These are phyloP conservation scores for Macrophya annulata DNA, from an alignment of 2,888 invertebrate genomes.

Conservation along the genomic window DNA sequence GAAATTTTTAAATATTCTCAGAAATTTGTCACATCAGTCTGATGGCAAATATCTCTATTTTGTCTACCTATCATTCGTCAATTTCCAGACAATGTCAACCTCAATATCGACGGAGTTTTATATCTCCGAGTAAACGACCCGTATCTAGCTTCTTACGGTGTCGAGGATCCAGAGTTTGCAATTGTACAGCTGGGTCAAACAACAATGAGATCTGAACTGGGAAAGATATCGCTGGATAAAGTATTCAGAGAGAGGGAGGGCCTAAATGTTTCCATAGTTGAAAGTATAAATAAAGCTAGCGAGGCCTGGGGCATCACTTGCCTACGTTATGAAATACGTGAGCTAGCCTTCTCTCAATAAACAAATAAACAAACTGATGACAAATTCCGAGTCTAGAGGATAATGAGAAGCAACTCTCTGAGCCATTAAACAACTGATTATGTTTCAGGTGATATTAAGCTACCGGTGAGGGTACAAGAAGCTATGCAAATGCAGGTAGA, in stretches of 20 bases:
- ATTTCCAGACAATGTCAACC: slow-evolving; percentile 94
- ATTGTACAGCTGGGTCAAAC: slow-evolving; percentile 99
- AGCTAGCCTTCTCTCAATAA: slow-evolving; percentile 77
- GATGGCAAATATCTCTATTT: slow-evolving; percentile 18
- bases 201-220: slow-evolving; percentile 99
- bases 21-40: slow-evolving; percentile 43
- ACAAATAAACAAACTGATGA: background rate
- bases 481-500: slow-evolving; percentile 99
- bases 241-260: slow-evolving; percentile 98
- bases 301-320: slow-evolving; percentile 99
- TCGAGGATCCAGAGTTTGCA: slow-evolving; percentile 99
- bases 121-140: slow-evolving; percentile 97
- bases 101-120: slow-evolving; percentile 98
- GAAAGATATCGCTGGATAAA: slow-evolving; percentile 97
- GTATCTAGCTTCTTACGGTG: slow-evolving; percentile 97
- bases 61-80: background rate
- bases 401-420: background rate
- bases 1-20: background rate
- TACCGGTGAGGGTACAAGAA: slow-evolving; percentile 96
- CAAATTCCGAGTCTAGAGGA: background rate
- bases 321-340: slow-evolving; percentile 95
- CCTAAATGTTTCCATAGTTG: slow-evolving; percentile 96
- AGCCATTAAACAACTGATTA: slow-evolving; percentile 29
- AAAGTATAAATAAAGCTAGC: slow-evolving; percentile 98
- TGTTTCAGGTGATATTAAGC: slow-evolving; percentile 89